Evolutionary conservation across 2,797 vertebrate genomes (phyloP).

Genomic region (Poeciliopsis gracilis): DNA sequence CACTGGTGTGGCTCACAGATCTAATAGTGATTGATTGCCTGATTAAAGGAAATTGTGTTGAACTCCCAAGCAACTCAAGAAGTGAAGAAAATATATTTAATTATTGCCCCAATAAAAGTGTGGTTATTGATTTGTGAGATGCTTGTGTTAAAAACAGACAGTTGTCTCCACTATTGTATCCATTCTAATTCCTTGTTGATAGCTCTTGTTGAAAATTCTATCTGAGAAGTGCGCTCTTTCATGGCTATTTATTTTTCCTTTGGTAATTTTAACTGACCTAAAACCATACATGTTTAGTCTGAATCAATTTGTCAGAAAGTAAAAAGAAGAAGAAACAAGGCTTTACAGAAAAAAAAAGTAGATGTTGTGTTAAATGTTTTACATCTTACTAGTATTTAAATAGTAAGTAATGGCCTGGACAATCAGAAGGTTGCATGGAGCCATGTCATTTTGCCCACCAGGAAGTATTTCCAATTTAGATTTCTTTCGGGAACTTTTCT

Average conservation of each 20-base stretch:
- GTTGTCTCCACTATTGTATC: slow-evolving; percentile 7
- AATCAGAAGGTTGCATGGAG: slow-evolving; percentile 2
- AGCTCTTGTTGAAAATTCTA: not conserved
- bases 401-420: not conserved
- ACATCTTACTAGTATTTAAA: slow-evolving; percentile 11
- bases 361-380: slow-evolving; percentile 1
- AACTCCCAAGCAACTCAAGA: slow-evolving; percentile 68
- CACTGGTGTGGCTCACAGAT: slow-evolving; percentile 58
- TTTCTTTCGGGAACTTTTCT: not conserved
- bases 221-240: too few species aligned
- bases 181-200: not conserved
- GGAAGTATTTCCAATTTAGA: slow-evolving; percentile 17
- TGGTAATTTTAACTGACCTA: not conserved
- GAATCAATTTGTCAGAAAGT: not conserved
- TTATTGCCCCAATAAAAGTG: slow-evolving; percentile 63
- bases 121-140: slow-evolving; percentile 65
- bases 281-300: not conserved
- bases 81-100: slow-evolving; percentile 63
- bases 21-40: slow-evolving; percentile 77
- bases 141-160: slow-evolving; percentile 30
- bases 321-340: not conserved
- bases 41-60: slow-evolving; percentile 73
- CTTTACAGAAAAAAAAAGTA: not conserved
- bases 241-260: not conserved
- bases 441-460: slow-evolving; percentile 1